Conservation (phyloP, 2,113 vertebrate genomes). For the Anhinga anhinga region DNA sequence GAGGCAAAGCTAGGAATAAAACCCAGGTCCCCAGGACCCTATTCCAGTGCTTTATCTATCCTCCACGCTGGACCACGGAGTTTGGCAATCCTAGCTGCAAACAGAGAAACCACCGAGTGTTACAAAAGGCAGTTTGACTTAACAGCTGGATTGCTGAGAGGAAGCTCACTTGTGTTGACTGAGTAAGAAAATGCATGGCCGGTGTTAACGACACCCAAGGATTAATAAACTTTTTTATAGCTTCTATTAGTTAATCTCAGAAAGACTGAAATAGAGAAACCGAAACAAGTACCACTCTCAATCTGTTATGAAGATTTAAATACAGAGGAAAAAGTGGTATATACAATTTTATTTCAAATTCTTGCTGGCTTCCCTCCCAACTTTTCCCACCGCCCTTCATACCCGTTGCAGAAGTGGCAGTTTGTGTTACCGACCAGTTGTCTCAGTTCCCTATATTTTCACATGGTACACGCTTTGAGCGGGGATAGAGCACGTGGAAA, state of each 20-base stretch:
- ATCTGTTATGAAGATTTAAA: neutral
- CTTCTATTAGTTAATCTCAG: neutral
- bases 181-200: neutral
- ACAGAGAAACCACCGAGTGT: neutral
- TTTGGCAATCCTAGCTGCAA: neutral
- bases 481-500: neutral
- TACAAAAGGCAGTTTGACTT: neutral
- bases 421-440: no score
- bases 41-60: neutral
- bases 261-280: neutral
- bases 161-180: neutral
- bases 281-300: neutral
- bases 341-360: neutral
- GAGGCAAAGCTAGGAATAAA: neutral
- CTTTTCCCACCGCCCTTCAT: neutral
- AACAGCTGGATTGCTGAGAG: neutral
- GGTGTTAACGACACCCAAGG: neutral
- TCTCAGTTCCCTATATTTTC: neutral
- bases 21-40: no score
- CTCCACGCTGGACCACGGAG: neutral
- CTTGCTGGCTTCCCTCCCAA: neutral
- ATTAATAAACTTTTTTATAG: neutral
- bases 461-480: neutral
- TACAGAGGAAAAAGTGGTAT: neutral
- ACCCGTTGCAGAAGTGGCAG: neutral